Evolutionary conservation across 2,797 vertebrate genomes (phyloP).

Genomic region (Lagodon rhomboides): DNA sequence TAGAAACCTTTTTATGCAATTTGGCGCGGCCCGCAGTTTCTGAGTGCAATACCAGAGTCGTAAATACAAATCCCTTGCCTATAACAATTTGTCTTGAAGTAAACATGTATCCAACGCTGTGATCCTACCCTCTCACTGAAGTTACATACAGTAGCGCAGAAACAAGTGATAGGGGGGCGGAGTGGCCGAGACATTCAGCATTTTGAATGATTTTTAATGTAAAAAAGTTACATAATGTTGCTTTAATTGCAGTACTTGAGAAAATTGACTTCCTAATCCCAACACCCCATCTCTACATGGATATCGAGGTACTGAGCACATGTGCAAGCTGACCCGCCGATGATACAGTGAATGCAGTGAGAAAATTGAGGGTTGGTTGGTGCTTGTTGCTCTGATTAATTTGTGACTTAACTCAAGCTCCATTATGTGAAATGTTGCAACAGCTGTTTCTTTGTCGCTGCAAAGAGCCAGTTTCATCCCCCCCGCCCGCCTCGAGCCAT

Average conservation of each 20-base stretch:
- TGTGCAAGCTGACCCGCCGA: constrained; percentile 25
- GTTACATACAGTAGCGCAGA: no score
- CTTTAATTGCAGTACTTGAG: neutral
- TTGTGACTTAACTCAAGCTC: constrained; percentile 26
- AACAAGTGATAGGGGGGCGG: no score
- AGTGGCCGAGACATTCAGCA: no score
- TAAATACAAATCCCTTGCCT: no score
- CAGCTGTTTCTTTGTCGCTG: constrained; percentile 62
- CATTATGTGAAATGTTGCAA: constrained; percentile 48
- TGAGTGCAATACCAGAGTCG: no score
- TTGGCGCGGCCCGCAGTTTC: no score
- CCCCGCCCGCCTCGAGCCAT: constrained; percentile 60
- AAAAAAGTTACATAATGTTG: neutral
- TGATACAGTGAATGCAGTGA: constrained; percentile 27
- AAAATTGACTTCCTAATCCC: no score
- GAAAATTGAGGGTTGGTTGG: constrained; percentile 16
- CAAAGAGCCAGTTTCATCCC: constrained; percentile 49
- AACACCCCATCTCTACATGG: neutral
- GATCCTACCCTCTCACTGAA: no score
- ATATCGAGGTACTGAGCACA: neutral
- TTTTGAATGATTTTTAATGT: no score
- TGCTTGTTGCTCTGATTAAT: constrained; percentile 52
- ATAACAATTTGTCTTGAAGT: no score
- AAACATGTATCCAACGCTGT: no score
- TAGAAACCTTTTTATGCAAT: no score